Evolutionary conservation across 2,888 invertebrate species (phyloP).

Genomic region (Rhingia campestris): DNA sequence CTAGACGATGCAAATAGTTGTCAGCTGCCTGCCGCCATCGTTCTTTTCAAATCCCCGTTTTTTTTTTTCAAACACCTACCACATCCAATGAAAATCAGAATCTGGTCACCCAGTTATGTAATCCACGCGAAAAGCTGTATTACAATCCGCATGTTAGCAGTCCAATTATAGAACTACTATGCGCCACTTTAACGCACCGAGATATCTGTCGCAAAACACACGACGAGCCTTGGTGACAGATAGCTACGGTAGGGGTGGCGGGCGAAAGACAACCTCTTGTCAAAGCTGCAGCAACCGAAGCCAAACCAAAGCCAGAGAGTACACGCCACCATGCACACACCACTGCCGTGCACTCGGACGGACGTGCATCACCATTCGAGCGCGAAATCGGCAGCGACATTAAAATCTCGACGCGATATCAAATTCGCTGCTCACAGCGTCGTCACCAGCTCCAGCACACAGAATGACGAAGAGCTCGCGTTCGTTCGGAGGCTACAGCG

Average conservation of each 20-base stretch:
- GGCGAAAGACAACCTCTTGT: conserved; percentile 54
- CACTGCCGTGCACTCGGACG: conserved; percentile 68
- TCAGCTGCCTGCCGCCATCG: not conserved
- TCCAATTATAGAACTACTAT: conserved; percentile 59
- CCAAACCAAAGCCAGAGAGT: conserved; percentile 70
- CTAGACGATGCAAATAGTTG: not conserved
- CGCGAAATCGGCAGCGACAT: conserved; percentile 81
- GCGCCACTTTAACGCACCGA: conserved; percentile 63
- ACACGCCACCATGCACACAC: conserved; percentile 61
- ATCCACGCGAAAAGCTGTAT: conserved; percentile 42
- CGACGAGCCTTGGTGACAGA: not conserved
- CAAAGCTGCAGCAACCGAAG: conserved; percentile 66
- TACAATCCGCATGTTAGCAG: conserved; percentile 40
- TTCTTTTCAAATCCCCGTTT: not conserved
- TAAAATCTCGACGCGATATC: conserved; percentile 78
- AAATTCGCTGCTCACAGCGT: conserved; percentile 51
- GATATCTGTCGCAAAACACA: conserved; percentile 50
- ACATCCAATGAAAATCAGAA: conserved; percentile 53
- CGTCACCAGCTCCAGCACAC: too few species aligned
- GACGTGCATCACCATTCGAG: conserved; percentile 78
- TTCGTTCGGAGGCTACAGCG: conserved; percentile 56
- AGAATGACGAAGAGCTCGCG: conserved; percentile 42
- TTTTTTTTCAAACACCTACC: conserved; percentile 25
- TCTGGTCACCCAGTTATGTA: conserved; percentile 45
- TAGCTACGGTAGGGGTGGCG: conserved; percentile 6